Percentiles rank a stretch among this genome's conserved stretches.
These are phyloP conservation scores for Sorex araneus DNA, from an alignment of 2,113 vertebrate species.

Conservation along the genomic window DNA sequence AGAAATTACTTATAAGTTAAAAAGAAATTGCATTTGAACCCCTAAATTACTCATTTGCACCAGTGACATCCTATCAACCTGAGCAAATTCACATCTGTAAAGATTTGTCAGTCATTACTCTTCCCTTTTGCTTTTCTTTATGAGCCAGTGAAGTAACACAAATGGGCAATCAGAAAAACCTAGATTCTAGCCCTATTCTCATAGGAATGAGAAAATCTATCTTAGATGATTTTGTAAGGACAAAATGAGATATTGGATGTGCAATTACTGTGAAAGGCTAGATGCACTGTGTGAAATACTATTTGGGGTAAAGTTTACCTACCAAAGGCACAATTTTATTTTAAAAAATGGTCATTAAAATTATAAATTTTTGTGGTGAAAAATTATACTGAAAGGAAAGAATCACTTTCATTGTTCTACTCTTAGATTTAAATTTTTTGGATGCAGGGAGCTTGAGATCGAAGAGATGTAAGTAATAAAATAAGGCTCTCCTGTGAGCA, in stretches of 20 bases:
- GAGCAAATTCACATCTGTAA: neutral
- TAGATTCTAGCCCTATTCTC: neutral
- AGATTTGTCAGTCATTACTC: neutral
- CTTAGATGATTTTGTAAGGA: neutral
- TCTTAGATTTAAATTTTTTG: neutral
- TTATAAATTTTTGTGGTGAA: neutral
- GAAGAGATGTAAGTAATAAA: neutral
- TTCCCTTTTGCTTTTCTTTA: too few relatives aligned
- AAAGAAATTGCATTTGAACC: neutral
- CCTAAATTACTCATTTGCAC: neutral
- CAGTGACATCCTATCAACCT: neutral
- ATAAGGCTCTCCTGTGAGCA: neutral
- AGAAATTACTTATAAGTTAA: too few relatives aligned
- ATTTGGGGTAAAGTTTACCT: neutral
- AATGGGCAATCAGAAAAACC: neutral
- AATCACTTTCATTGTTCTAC: conserved; percentile 31
- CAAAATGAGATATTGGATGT: neutral
- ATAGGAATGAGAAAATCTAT: neutral
- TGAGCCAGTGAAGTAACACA: neutral
- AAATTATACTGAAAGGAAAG: conserved; percentile 23
- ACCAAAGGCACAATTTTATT: neutral
- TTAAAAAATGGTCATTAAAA: neutral
- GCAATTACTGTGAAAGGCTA: conserved; percentile 31
- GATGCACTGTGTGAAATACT: neutral
- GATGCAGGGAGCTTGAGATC: neutral